phyloP scores from a whole-genome alignment of 2,797 vertebrate genomes.

The Chaetodon trifasciatus region DNA sequence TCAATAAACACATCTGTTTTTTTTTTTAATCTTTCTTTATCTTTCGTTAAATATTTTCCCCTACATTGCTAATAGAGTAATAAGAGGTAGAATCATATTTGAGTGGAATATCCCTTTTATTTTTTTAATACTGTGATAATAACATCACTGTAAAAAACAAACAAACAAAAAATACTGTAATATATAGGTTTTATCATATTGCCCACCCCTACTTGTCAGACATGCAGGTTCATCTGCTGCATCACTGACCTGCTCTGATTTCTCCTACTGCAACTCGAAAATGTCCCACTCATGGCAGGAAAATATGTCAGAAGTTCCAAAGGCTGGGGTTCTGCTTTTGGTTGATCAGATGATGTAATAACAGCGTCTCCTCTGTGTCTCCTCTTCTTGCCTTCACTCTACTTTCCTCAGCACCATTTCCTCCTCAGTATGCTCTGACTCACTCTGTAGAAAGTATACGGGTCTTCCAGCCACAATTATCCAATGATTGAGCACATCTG shows the following conservation, averaged over 20 bases:
- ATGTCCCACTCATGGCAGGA: background rate
- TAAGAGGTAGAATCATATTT: no score
- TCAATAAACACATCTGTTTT: no score
- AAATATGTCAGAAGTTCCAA: background rate
- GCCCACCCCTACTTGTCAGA: no score
- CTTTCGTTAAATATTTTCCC: no score
- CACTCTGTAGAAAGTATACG: background rate
- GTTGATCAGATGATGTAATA: background rate
- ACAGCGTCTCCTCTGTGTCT: background rate
- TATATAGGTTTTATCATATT: no score
- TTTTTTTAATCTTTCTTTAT: no score
- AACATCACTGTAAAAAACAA: no score
- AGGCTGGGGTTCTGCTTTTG: background rate
- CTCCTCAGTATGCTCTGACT: background rate
- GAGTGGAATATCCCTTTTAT: no score
- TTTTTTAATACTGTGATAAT: no score
- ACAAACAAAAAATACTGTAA: no score
- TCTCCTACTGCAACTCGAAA: background rate
- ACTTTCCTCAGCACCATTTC: background rate
- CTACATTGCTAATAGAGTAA: no score
- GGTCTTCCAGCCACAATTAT: background rate
- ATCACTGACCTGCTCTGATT: background rate
- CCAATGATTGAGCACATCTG: background rate
- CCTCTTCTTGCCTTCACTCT: background rate
- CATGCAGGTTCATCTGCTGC: no score